phyloP scores from a whole-genome alignment of 2,797 vertebrate genomes.

The Sebastes steindachneri region DNA sequence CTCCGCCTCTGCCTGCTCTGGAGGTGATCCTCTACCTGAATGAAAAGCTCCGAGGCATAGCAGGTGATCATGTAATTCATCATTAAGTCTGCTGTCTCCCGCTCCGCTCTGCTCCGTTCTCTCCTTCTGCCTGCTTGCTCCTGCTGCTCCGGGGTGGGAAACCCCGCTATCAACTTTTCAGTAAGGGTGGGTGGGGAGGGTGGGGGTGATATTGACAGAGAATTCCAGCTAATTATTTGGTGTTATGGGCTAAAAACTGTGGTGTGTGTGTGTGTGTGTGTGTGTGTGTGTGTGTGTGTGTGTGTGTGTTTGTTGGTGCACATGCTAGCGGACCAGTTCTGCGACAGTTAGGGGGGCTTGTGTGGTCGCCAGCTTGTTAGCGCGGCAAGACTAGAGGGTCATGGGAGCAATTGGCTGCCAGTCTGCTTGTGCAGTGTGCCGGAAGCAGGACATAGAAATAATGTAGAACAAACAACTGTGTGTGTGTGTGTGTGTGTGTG shows the following conservation, averaged over 20 bases:
- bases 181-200: no score
- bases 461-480: constrained; percentile 72
- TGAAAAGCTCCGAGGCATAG: constrained; percentile 72
- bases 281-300: constrained; percentile 15
- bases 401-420: constrained; percentile 83
- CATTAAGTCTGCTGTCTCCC: constrained; percentile 69
- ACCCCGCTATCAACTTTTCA: constrained; percentile 23
- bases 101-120: constrained; percentile 54
- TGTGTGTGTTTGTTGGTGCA: constrained; percentile 21
- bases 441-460: constrained; percentile 81
- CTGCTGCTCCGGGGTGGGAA: constrained; percentile 46
- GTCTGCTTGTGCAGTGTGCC: constrained; percentile 76
- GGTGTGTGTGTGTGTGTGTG: constrained; percentile 12
- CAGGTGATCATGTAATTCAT: constrained; percentile 83
- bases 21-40: constrained; percentile 82
- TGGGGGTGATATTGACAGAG: constrained; percentile 6
- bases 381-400: constrained; percentile 81
- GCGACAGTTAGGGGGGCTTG: constrained; percentile 70
- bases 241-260: not conserved
- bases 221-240: not conserved
- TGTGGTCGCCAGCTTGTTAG: constrained; percentile 84
- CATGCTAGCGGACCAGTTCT: constrained; percentile 24
- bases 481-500: not conserved
- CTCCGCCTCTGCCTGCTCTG: constrained; percentile 62
- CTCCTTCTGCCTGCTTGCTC: constrained; percentile 49